Evolutionary conservation across 2,113 vertebrate genomes (phyloP), one percentile per base, ranked within the genome.

Genomic region (Actinemys pallida): DNA sequence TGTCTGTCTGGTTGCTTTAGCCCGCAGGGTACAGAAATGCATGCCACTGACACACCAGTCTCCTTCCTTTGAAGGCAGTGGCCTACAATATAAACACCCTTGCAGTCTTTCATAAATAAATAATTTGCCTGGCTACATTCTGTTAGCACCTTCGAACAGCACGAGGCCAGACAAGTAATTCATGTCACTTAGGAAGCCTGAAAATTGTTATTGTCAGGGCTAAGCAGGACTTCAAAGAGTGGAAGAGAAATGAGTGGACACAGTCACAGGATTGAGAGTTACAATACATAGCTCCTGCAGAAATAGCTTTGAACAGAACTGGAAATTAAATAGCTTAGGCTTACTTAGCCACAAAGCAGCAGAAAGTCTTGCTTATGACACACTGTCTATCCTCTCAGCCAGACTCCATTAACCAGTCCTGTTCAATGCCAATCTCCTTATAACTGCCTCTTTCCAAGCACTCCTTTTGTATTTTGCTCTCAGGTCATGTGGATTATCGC

Each of bases 151-250:
- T 29, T 90, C 39, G 16, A 52, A 80, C 1, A 3, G 16, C 10
- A 3, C 0, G 2, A 86, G 49, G 11, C 57, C 39, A 62, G 65
- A 20, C 20, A n/a, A 84, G 62, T n/a, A 35, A 88, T 17, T 47
- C 5, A 0, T 5, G 3, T 1, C 42, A 72, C 49, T 3, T 0
- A 2, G 87, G 53, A 82, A 95, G 82, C 49, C 4, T 10, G 57
- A 0, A 0, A 81, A 72, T 75, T 93, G 85, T 82, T 86, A 54
- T 17, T 0, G 0, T 42, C 86, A 54, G 0, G 0, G 69, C 39
- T 65, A 76, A 69, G 90, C 59, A 42, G 56, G 92, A 85, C 45
- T 62, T 81, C 75, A 17, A 47, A 45, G 59, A 52, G 86, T 0
- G 42, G 89, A 90, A 82, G 69, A 2, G 16, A 50, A 86, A 93